phyloP scores from a whole-genome alignment of 1,140 invertebrate genomes.

The Brevipalpus yothersi region DNA sequence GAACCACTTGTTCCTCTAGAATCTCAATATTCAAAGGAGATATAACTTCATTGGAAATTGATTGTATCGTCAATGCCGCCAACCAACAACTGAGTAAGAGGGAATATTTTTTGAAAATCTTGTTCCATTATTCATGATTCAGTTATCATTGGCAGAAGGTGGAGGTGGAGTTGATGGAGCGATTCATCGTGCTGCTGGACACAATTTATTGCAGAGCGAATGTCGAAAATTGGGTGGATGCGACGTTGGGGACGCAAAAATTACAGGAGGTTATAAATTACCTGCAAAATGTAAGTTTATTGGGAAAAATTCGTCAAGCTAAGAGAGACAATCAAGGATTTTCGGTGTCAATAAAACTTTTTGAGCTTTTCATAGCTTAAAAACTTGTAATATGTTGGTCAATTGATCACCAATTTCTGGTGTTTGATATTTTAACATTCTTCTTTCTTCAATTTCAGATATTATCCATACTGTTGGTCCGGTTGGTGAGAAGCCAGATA shows the following conservation, averaged over 20 bases:
- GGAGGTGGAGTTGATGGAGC: constrained; percentile 40
- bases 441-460: constrained; percentile 18
- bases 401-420: not conserved
- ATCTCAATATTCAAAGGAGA: constrained; percentile 31
- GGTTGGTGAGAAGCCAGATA: constrained; percentile 35
- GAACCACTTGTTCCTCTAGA: constrained; percentile 6
- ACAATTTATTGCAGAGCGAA: constrained; percentile 33
- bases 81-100: constrained; percentile 42
- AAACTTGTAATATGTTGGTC: not conserved
- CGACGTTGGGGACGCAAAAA: constrained; percentile 46
- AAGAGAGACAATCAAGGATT: not conserved
- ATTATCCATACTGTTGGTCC: constrained; percentile 63
- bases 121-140: not conserved
- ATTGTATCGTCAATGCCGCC: constrained; percentile 78
- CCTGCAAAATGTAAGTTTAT: constrained; percentile 33
- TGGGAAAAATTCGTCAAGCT: not conserved
- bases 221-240: constrained; percentile 44
- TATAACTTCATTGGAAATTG: constrained; percentile 63
- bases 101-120: constrained; percentile 30
- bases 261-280: constrained; percentile 42
- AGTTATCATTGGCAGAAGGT: not conserved
- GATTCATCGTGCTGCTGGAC: constrained; percentile 51
- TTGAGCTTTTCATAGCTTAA: too few relatives aligned
- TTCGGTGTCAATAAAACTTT: too few relatives aligned
- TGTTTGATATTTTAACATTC: not conserved